Base-by-base conservation (phyloP, 2,113 vertebrate species). In the Gymnocephalus cernua region DNA sequence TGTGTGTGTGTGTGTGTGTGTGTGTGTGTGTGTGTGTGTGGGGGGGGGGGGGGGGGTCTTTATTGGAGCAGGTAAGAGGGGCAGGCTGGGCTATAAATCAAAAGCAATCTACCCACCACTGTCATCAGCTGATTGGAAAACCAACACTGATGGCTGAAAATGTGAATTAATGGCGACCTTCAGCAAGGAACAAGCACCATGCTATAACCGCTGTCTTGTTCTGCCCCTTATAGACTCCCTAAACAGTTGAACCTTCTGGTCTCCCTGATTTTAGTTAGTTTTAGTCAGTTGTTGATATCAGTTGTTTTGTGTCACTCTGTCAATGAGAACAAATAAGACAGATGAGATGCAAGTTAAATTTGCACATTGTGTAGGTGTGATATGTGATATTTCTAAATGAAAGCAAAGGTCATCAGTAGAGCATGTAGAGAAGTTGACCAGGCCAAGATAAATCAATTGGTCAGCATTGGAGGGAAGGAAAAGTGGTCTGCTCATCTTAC, bases 91-190 rank as follows among this genome's bases (percentile, higher is more conserved):
- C 54, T 29, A 89, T 87, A 89, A 91, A 91, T 88, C 82, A 90
- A 87, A 86, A 62, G 62, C 82, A 90, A 85, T 88, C 70, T 77
- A 89, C 59, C 84, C 74, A 83, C 72, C 62, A 25, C 68, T 88
- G 80, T 88, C 79, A 88, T 68, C 79, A 61, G 50, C 74, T 89
- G 89, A 91, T 89, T 90, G 82, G 80, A 90, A 91, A 91, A 79
- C 83, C 81, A 82, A 87, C 77, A 86, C 72, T 83, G 83, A 70
- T 75, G 87, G 73, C 59, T 53, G 79, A 82, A 77, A 80, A 84
- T 84, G 80, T 79, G 83, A 87, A 87, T 88, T 88, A 86, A 82
- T 77, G 64, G 50, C 14, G 67, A 88, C 82, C 85, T 86, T 86
- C 83, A 83, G 57, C 56, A 23, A 67, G 62, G 23, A 59, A 76